Percentiles rank a stretch among this genome's conserved stretches.
Conservation (phyloP, 2,888 invertebrate species). For the Drosophila colorata region DNA sequence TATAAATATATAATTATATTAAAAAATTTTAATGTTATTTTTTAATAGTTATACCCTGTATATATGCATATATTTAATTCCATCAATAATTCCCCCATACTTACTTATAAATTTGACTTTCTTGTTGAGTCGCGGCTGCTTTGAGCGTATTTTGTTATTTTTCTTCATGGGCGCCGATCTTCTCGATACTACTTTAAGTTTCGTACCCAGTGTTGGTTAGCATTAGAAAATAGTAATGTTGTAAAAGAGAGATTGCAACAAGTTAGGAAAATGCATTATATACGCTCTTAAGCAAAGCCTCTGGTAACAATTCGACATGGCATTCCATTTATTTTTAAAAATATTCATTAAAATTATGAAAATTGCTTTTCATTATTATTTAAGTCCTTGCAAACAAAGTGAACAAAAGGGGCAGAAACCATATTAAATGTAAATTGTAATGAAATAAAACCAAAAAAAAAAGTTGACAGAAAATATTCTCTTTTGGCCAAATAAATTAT, state of each 20-base stretch:
- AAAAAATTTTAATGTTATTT: no score
- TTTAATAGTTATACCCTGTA: no score
- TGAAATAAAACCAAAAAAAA: background rate
- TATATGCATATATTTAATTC: no score
- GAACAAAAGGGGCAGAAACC: background rate
- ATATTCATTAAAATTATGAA: background rate
- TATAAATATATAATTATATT: background rate
- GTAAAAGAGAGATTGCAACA: conserved; percentile 28
- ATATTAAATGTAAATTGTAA: background rate
- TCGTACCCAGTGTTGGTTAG: conserved; percentile 39
- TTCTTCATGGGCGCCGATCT: conserved; percentile 92
- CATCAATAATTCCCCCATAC: conserved; percentile 84
- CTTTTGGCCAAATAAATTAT: conserved; percentile 11
- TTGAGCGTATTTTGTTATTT: conserved; percentile 92
- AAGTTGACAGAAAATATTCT: background rate
- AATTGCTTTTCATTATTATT: background rate
- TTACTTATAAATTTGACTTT: conserved; percentile 96
- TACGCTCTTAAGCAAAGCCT: background rate
- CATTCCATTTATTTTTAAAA: background rate
- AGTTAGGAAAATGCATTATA: conserved; percentile 7
- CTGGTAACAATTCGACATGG: conserved; percentile 61
- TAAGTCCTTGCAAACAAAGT: background rate
- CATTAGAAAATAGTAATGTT: conserved; percentile 26
- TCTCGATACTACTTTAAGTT: conserved; percentile 78
- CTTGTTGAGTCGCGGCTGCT: conserved; percentile 90